Conservation (phyloP, 2,888 invertebrate species). For the Ceriagrion tenellum region DNA sequence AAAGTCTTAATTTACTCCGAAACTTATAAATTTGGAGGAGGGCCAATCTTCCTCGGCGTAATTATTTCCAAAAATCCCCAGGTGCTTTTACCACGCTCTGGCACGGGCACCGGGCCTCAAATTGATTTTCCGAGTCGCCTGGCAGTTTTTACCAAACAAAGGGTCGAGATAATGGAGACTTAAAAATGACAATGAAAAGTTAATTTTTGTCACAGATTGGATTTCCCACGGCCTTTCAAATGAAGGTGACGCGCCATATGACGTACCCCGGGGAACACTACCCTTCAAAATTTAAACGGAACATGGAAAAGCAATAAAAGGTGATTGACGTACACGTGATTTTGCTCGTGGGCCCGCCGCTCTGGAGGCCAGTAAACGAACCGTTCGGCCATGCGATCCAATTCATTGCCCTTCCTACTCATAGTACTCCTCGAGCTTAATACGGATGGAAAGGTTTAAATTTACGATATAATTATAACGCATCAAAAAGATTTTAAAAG, state of each 20-base stretch:
- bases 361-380: neutral
- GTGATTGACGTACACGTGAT: neutral
- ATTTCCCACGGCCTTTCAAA: constrained; percentile 4
- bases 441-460: neutral
- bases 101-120: neutral
- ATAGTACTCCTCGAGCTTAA: neutral
- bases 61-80: neutral
- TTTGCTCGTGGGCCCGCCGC: neutral
- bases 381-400: neutral
- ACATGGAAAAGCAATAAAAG: constrained; percentile 12
- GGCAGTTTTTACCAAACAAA: constrained; percentile 14
- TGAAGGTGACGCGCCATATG: neutral
- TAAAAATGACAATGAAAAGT: constrained; percentile 20
- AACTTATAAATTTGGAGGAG: neutral
- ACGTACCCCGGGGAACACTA: neutral
- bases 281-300: neutral
- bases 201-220: constrained; percentile 18
- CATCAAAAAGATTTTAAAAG: too few species aligned
- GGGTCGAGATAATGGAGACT: constrained; percentile 13
- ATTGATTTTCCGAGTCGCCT: neutral
- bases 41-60: neutral
- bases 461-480: too few species aligned
- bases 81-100: neutral
- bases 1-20: neutral
- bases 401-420: neutral